Evolutionary conservation across 1,140 invertebrate genomes (phyloP), one percentile per base, ranked within the genome.

Genomic region (Belonocnema kinseyi): DNA sequence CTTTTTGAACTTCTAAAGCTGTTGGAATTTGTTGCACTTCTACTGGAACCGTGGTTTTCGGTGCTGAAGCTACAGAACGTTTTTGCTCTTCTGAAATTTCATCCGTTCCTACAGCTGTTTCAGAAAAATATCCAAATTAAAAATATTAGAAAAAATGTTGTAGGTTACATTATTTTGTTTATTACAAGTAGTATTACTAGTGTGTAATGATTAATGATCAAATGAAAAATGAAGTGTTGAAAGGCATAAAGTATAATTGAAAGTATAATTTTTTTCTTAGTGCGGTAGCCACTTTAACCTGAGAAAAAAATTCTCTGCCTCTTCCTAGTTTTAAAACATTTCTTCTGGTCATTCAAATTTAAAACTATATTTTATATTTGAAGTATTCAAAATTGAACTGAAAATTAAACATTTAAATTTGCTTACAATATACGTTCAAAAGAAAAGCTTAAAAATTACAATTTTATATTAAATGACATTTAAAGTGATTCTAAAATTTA

Each of bases 11-110:
- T 51, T 75, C 74, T 3, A 8, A 14, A n/a, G 17, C 50, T 50
- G 26, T 26, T 40, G 33, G 16, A 66, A 46, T 40, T 13, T 40
- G 33, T 66, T 66, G 61, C n/a, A 33, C 33, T 40, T 33, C 26
- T 11, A 61, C 19, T 61, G 58, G 21, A 61, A 40, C 61, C 40
- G 58, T 66, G 58, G 11, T 66, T 40, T 40, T n/a, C 14, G 61
- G 26, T n/a, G 16, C 7, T 6, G 26, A 40, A n/a, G 8, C 10
- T 16, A n/a, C 61, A 40, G 61, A 40, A 16, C 6, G 33, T 8
- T 66, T n/a, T 66, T 66, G 12, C 26, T 40, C 14, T 33, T n/a
- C 61, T 66, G 26, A 40, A 66, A 16, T 33, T 66, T n/a, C 61
- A 46, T 66, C 40, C 40, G 61, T 33, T 66, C 21, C 26, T 33